Evolutionary conservation across 2,888 invertebrate species (phyloP).

Genomic region (Aspidiotus rigidus): DNA sequence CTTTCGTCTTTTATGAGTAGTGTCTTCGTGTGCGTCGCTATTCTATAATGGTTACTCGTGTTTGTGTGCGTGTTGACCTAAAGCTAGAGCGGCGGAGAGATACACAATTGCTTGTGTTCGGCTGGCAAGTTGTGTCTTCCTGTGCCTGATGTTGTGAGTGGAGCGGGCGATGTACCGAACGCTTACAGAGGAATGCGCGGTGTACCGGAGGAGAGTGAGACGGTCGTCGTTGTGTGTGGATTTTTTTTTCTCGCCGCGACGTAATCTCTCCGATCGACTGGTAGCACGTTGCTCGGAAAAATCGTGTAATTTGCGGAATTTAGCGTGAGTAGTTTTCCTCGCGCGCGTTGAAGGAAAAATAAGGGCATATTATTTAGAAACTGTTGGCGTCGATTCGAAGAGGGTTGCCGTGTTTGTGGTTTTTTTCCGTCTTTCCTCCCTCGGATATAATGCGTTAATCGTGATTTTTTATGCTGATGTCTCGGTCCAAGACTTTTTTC

Average conservation of each 20-base stretch:
- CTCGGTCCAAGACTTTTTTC: too few relatives aligned
- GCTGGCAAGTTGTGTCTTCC: constrained; percentile 28
- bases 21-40: constrained; percentile 24
- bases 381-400: too few relatives aligned
- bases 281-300: neutral
- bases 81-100: constrained; percentile 16
- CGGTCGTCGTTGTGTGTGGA: neutral
- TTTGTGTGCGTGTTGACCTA: constrained; percentile 30
- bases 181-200: constrained; percentile 14
- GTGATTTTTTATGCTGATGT: too few relatives aligned
- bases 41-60: constrained; percentile 22
- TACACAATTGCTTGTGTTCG: constrained; percentile 22
- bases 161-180: neutral
- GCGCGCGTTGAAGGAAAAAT: too few relatives aligned
- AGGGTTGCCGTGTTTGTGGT: too few relatives aligned
- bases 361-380: too few relatives aligned
- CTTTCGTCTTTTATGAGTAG: constrained; percentile 20
- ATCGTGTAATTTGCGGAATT: neutral
- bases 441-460: too few relatives aligned
- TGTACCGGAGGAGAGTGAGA: neutral
- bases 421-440: too few relatives aligned
- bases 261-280: neutral
- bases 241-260: constrained; percentile 1
- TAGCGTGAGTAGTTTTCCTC: neutral
- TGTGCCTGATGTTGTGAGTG: constrained; percentile 16